phyloP scores from a whole-genome alignment of 2,888 invertebrate species.

The Conus canariensis region DNA sequence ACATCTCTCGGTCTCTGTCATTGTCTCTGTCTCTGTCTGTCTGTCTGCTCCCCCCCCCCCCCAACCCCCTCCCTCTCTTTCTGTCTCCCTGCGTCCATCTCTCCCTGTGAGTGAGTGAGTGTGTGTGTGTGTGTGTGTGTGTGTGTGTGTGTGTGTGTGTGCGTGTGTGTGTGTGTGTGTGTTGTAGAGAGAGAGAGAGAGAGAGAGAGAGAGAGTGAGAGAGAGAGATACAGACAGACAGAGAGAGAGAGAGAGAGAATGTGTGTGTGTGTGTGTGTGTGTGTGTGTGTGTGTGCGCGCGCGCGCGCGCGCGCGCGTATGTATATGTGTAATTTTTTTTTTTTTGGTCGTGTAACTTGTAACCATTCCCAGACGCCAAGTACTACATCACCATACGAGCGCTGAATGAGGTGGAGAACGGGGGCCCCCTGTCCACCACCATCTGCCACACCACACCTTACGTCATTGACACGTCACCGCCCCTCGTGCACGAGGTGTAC shows the following conservation, averaged over 20 bases:
- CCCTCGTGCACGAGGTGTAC: conserved; percentile 63
- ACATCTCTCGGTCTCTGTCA: background rate
- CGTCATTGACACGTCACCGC: conserved; percentile 64
- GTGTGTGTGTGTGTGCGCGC: background rate
- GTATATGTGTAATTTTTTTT: background rate
- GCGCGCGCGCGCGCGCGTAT: background rate
- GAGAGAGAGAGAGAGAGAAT: background rate
- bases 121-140: background rate
- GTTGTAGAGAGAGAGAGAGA: background rate
- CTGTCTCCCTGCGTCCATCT: too few species aligned
- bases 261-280: background rate
- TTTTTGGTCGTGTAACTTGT: background rate
- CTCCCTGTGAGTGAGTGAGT: background rate
- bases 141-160: background rate
- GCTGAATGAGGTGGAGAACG: conserved; percentile 67
- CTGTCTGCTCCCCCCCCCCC: too few species aligned
- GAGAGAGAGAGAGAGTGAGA: background rate
- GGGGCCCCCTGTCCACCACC: conserved; percentile 65
- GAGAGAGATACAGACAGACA: background rate
- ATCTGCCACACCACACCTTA: conserved; percentile 66
- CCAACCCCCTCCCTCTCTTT: too few species aligned
- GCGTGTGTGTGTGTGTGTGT: background rate
- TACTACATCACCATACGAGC: conserved; percentile 66
- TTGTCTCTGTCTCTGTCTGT: too few species aligned
- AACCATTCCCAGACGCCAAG: conserved; percentile 58